Evolutionary conservation across 2,797 vertebrate species (phyloP), one percentile per base, ranked within the genome.

Genomic region (Acridotheres tristis): DNA sequence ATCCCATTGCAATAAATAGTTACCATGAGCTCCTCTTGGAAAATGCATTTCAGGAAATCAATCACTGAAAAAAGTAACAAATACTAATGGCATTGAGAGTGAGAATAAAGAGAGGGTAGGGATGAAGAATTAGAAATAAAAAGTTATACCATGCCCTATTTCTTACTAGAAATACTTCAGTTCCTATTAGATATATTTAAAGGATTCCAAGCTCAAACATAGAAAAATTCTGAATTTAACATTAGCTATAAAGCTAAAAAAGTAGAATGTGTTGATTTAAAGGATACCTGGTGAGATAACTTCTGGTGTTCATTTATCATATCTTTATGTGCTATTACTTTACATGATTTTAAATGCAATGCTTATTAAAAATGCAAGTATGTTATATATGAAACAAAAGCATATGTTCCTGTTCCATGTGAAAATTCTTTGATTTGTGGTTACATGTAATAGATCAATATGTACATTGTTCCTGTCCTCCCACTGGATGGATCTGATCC

Each of bases 221-320:
- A 80, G 66, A 88, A 81, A 94, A 96, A 89, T 58, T 68, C 50
- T 90, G n/a, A 89, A 91, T 38, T 15, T 85, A 85, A 54, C 13
- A 23, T 76, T 27, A 90, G 13, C 47, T 81, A 19, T 78, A 58
- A 94, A 91, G 17, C 12, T 90, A 83, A 66, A 29, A n/a, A 1
- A 21, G 23, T 38, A 82, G 23, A 85, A 90, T 79, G 23, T 68
- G 34, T 92, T 85, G 73, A 85, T 81, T 91, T 82, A 55, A 93
- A 73, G 50, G 76, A 71, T 15, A 92, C 55, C 43, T 75, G 61
- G 42, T 47, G 32, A 72, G 38, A 38, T 18, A 66, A 76, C 45
- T 85, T 71, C 61, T 40, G 18, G 10, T 76, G 50, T 90, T 69
- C 22, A 62, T 86, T 85, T 43, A 66, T 59, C 27, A 26, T 78